Conservation (phyloP, 2,113 vertebrate genomes). For the Porphyrio hochstetteri region DNA sequence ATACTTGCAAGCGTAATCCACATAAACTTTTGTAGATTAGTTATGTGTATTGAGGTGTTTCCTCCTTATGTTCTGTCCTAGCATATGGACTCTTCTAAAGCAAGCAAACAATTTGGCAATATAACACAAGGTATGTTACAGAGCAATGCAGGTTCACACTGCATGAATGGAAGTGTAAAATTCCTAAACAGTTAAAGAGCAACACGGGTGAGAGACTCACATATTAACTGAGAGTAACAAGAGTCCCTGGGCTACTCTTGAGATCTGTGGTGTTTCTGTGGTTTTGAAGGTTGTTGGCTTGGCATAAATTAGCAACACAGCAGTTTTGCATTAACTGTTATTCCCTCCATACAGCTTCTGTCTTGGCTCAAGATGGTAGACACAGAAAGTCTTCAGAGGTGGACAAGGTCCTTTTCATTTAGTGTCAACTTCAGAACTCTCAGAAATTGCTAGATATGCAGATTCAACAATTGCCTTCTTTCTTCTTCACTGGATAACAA, state of each 20-base stretch:
- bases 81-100: not conserved
- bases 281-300: not conserved
- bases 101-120: not conserved
- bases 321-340: not conserved
- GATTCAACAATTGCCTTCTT: not conserved
- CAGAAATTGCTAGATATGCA: not conserved
- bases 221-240: not conserved
- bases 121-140: fast-evolving
- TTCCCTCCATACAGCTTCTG: not conserved
- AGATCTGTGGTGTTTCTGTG: not conserved
- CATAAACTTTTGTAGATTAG: not conserved
- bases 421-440: not conserved
- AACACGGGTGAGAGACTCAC: not conserved
- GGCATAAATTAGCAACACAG: not conserved
- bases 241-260: not conserved
- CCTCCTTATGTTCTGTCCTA: not conserved
- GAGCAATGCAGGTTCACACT: not conserved
- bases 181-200: not conserved
- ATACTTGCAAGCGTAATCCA: not conserved
- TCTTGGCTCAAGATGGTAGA: not conserved
- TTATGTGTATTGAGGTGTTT: not conserved
- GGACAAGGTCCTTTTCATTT: not conserved
- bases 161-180: not conserved
- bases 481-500: not conserved
- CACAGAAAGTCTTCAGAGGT: not conserved